These are phyloP conservation scores for Mylabris sibirica DNA, from an alignment of 2,888 invertebrate species.

Conservation along the genomic window DNA sequence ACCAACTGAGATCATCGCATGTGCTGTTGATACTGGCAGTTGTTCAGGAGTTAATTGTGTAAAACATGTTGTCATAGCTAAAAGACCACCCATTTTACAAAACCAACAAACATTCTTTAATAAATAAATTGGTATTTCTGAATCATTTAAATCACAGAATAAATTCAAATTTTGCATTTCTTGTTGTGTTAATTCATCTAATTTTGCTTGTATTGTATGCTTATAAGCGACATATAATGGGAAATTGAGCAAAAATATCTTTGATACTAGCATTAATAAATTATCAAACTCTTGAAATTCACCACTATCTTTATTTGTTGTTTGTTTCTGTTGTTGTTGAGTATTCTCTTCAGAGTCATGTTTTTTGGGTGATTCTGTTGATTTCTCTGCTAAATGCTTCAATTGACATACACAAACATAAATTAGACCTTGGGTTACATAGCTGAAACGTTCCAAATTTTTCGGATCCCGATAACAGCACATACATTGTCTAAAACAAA, in stretches of 20 bases:
- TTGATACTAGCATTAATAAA: slow-evolving; percentile 85
- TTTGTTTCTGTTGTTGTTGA: background rate
- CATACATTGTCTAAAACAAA: slow-evolving; percentile 83
- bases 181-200: slow-evolving; percentile 84
- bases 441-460: slow-evolving; percentile 90
- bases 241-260: slow-evolving; percentile 89
- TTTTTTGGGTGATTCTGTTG: slow-evolving; percentile 61
- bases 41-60: slow-evolving; percentile 75
- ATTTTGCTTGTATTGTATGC: slow-evolving; percentile 79
- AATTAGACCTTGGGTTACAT: slow-evolving; percentile 86
- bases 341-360: slow-evolving; percentile 37
- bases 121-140: slow-evolving; percentile 89
- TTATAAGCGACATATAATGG: slow-evolving; percentile 88
- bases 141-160: slow-evolving; percentile 92
- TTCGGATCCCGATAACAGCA: slow-evolving; percentile 92
- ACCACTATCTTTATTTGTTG: slow-evolving; percentile 53
- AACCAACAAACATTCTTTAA: slow-evolving; percentile 92
- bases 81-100: slow-evolving; percentile 89
- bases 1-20: slow-evolving; percentile 86
- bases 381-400: slow-evolving; percentile 68
- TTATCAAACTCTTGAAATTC: slow-evolving; percentile 84
- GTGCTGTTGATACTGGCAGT: slow-evolving; percentile 87
- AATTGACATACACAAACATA: slow-evolving; percentile 84
- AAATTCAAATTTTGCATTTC: slow-evolving; percentile 81
- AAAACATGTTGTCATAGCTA: slow-evolving; percentile 87